Percentiles rank a stretch among this genome's conserved stretches.
phyloP scores from a whole-genome alignment of 1,140 invertebrate species.

The Drosophila teissieri region DNA sequence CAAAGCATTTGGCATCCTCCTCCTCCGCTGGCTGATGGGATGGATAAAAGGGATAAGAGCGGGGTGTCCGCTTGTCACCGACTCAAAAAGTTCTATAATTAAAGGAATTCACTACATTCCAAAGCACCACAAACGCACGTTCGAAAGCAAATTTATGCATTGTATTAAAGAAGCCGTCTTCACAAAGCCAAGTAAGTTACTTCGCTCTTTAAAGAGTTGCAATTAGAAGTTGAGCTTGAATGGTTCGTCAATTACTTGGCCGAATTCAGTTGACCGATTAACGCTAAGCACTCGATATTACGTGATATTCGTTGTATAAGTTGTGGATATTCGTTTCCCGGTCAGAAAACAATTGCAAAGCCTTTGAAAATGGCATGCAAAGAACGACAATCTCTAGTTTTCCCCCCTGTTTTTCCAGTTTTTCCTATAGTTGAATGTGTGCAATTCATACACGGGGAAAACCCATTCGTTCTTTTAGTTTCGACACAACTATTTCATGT shows the following conservation, averaged over 20 bases:
- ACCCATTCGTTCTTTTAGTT: not conserved
- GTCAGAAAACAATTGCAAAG: constrained; percentile 44
- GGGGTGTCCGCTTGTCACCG: not conserved
- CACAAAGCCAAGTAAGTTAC: no score
- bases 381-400: constrained; percentile 25
- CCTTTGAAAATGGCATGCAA: constrained; percentile 47
- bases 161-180: not conserved
- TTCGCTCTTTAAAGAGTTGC: no score
- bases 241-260: no score
- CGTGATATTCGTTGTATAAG: no score
- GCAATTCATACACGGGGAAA: not conserved
- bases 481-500: no score
- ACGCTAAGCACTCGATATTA: no score
- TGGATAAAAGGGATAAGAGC: not conserved
- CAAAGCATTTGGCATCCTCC: not conserved
- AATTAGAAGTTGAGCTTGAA: no score
- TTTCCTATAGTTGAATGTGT: no score
- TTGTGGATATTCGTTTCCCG: constrained; percentile 21
- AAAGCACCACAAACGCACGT: not conserved
- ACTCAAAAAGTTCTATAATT: constrained; percentile 21
- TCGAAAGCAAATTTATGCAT: not conserved
- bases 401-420: no score
- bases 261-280: no score
- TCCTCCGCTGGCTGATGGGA: not conserved
- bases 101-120: constrained; percentile 6